These are phyloP conservation scores for Pseudomyrmex dendroicus DNA, from an alignment of 1,140 invertebrate genomes.

Conservation along the genomic window DNA sequence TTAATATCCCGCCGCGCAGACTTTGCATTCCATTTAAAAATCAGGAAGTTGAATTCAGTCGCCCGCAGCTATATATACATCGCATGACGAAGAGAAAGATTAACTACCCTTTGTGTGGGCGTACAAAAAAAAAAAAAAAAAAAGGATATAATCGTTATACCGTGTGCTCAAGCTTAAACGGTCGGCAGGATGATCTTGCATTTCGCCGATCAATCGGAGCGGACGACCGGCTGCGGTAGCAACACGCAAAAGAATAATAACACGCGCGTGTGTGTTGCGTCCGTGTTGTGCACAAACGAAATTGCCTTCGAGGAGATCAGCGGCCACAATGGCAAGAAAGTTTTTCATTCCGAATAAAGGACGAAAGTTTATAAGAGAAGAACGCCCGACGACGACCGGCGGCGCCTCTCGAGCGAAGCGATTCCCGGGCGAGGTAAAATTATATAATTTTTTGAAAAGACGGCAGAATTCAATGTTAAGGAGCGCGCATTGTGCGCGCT, in stretches of 20 bases:
- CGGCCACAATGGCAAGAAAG: constrained; percentile 39
- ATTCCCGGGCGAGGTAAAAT: neutral
- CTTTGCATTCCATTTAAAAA: constrained; percentile 14
- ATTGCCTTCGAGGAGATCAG: constrained; percentile 35
- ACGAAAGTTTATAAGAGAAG: constrained; percentile 15
- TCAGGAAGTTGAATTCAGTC: neutral
- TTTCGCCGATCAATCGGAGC: constrained; percentile 49
- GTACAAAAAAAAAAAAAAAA: constrained; percentile 13
- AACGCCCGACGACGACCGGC: neutral
- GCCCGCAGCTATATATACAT: neutral
- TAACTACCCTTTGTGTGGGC: constrained; percentile 11
- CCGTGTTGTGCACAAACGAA: constrained; percentile 28
- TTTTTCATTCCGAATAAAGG: constrained; percentile 34
- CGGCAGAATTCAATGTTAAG: constrained; percentile 32
- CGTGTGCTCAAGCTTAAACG: constrained; percentile 24
- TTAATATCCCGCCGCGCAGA: neutral
- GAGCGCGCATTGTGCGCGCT: neutral
- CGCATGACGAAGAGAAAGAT: constrained; percentile 18
- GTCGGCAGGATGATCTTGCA: constrained; percentile 44
- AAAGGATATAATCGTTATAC: constrained; percentile 34
- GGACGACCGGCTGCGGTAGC: neutral
- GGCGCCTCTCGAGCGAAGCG: neutral
- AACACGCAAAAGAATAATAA: constrained; percentile 8
- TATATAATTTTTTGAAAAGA: constrained; percentile 56
- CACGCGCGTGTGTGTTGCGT: neutral